Percentiles rank a stretch among this genome's conserved stretches.
Conservation (phyloP, 2,888 invertebrate species). For the Rhagium mordax region DNA sequence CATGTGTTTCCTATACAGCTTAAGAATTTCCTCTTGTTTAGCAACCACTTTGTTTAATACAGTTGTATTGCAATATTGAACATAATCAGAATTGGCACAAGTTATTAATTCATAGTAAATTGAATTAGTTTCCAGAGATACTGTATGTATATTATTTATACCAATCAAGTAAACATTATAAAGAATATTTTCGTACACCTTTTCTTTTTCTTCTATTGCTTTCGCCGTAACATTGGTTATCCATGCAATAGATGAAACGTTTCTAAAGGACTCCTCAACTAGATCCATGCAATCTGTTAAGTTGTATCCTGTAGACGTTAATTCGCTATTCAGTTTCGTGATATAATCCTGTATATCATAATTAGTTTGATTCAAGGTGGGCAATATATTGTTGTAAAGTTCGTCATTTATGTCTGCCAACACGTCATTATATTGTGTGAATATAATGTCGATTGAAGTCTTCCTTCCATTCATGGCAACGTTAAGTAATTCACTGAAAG, state of each 20-base stretch:
- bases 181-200: neutral
- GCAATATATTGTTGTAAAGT: neutral
- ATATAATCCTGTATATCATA: neutral
- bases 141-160: neutral
- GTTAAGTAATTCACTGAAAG: neutral
- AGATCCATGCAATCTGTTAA: neutral
- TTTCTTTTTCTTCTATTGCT: constrained; percentile 3
- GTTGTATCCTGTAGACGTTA: neutral
- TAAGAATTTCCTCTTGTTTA: constrained; percentile 16
- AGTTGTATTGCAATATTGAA: constrained; percentile 1
- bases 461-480: neutral
- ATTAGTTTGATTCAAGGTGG: neutral
- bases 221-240: constrained; percentile 6
- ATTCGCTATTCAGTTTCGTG: neutral
- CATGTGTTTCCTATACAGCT: neutral
- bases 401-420: neutral
- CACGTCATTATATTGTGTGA: neutral
- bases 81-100: neutral
- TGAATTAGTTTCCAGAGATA: neutral
- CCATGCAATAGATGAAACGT: neutral
- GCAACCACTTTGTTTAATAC: neutral
- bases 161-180: neutral
- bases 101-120: neutral
- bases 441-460: neutral
- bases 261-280: neutral